Evolutionary conservation across 2,113 vertebrate genomes (phyloP).

Genomic region (Vombatus ursinus): DNA sequence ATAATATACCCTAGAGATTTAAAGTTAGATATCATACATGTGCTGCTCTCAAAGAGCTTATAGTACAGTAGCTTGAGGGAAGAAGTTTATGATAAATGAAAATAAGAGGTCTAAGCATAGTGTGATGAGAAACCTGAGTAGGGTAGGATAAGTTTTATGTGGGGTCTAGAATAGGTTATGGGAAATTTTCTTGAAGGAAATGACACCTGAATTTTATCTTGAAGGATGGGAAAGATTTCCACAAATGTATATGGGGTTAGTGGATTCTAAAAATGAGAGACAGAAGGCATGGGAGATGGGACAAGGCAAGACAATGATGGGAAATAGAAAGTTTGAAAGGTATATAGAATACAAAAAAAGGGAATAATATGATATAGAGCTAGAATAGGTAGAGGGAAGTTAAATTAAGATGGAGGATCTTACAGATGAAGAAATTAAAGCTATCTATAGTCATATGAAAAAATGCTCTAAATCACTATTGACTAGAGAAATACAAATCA

Average conservation of each 20-base stretch:
- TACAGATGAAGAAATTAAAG: no score
- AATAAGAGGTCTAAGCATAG: not conserved
- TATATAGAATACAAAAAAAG: not conserved
- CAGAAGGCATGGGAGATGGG: no score
- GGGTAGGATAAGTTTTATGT: not conserved
- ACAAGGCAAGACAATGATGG: no score
- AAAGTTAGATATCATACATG: not conserved
- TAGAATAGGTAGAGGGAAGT: not conserved
- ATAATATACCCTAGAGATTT: not conserved
- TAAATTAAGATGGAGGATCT: not conserved
- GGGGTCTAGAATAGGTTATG: not conserved
- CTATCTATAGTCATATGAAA: no score
- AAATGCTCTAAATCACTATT: no score
- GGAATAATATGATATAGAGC: not conserved
- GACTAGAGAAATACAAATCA: no score
- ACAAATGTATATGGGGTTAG: not conserved
- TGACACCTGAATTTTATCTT: not conserved
- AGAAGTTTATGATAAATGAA: not conserved
- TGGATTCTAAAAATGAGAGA: not conserved
- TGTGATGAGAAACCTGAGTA: not conserved
- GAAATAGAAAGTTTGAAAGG: no score
- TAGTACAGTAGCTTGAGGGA: not conserved
- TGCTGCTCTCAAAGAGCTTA: not conserved
- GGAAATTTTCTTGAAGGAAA: not conserved
- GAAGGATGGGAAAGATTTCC: not conserved